Conservation (phyloP, 2,888 invertebrate genomes). For the Trachelus iudaicus region DNA sequence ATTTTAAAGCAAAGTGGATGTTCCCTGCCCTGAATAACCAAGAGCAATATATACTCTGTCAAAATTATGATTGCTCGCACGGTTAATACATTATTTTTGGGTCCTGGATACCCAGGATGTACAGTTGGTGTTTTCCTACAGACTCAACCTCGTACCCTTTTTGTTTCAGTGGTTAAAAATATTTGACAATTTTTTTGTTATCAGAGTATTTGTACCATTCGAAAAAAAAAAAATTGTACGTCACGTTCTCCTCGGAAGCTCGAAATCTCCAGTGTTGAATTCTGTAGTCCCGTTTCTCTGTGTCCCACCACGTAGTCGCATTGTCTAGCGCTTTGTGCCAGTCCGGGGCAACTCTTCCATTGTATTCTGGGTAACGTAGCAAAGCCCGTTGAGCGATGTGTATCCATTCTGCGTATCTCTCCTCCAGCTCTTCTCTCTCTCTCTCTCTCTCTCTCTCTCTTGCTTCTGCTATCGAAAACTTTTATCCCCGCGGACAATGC, state of each 20-base stretch:
- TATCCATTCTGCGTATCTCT: neutral
- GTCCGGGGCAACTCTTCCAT: conserved; percentile 27
- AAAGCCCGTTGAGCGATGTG: conserved; percentile 17
- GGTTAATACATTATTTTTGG: too few species aligned
- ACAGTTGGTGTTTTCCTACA: too few species aligned
- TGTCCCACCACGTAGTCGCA: conserved; percentile 37
- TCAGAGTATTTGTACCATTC: too few species aligned
- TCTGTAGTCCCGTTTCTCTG: conserved; percentile 26
- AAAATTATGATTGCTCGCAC: too few species aligned
- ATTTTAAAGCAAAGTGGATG: too few species aligned
- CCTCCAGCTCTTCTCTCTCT: conserved; percentile 15
- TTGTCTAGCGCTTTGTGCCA: conserved; percentile 31
- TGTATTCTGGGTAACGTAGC: conserved; percentile 10
- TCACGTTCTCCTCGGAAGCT: conserved; percentile 21
- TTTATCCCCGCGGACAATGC: conserved; percentile 9
- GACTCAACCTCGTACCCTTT: too few species aligned
- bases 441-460: conserved; percentile 14
- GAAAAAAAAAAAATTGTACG: too few species aligned
- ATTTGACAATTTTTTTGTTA: too few species aligned
- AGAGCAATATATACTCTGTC: too few species aligned
- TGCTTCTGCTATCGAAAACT: conserved; percentile 7
- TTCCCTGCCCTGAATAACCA: too few species aligned
- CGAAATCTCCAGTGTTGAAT: conserved; percentile 26
- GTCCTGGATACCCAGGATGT: too few species aligned
- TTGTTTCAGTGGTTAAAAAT: too few species aligned